Conservation (phyloP, 2,797 vertebrate genomes). For the Ficedula albicollis region DNA sequence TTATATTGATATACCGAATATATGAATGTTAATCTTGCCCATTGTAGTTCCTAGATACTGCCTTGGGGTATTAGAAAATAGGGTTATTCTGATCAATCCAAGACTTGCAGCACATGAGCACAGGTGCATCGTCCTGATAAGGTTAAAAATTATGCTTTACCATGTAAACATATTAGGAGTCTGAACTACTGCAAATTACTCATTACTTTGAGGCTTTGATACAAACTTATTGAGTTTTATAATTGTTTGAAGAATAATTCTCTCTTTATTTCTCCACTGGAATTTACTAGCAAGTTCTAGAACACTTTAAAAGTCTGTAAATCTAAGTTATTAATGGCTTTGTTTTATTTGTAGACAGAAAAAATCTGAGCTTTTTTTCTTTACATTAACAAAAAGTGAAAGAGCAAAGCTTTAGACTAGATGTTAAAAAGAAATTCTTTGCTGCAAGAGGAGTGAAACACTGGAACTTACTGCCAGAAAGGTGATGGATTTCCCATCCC, state of each 20-base stretch:
- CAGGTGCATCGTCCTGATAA: slow-evolving; percentile 72
- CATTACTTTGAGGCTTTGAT: slow-evolving; percentile 46
- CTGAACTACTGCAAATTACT: slow-evolving; percentile 50
- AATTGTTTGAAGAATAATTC: slow-evolving; percentile 49
- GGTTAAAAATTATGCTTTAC: slow-evolving; percentile 63
- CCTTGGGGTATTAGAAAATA: slow-evolving; percentile 33
- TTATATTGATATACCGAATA: slow-evolving; percentile 55
- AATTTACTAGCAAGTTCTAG: slow-evolving; percentile 46
- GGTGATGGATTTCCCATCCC: background rate
- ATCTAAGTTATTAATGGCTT: background rate
- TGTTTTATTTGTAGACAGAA: background rate
- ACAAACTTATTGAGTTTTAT: slow-evolving; percentile 48
- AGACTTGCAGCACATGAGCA: background rate
- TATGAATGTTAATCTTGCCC: slow-evolving; percentile 58
- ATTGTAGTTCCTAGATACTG: slow-evolving; percentile 14
- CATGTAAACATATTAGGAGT: slow-evolving; percentile 63
- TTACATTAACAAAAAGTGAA: background rate
- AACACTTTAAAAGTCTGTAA: slow-evolving; percentile 6
- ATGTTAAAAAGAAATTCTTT: background rate
- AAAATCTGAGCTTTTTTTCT: background rate
- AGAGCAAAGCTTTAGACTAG: background rate
- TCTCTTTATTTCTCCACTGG: slow-evolving; percentile 2
- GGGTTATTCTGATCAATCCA: slow-evolving; percentile 61
- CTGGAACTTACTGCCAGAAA: background rate
- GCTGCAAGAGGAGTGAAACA: background rate